phyloP scores from a whole-genome alignment of 2,888 invertebrate genomes.

The Lomographa bimaculata region DNA sequence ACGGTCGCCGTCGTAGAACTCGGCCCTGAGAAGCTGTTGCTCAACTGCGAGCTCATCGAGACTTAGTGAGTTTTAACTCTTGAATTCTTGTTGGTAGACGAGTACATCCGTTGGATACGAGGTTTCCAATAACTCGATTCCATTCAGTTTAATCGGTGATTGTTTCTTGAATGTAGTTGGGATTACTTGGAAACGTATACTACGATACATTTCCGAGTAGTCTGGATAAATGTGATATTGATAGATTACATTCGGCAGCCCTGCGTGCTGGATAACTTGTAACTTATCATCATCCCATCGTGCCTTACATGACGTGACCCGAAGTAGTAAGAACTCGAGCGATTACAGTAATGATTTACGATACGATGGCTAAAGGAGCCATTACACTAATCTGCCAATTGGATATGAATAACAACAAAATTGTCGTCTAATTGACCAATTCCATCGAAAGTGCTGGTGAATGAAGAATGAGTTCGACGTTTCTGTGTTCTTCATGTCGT shows the following conservation, averaged over 20 bases:
- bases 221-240: too few species aligned
- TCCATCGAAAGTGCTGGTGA: constrained; percentile 6
- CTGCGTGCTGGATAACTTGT: too few species aligned
- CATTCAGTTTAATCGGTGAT: too few species aligned
- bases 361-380: constrained; percentile 10
- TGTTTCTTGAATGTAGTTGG: too few species aligned
- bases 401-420: constrained; percentile 20
- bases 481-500: too few species aligned
- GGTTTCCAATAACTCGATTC: too few species aligned
- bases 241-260: too few species aligned
- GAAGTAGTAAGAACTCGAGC: constrained; percentile 2
- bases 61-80: constrained; percentile 91
- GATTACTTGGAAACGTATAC: too few species aligned
- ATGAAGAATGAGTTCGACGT: neutral
- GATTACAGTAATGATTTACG: constrained; percentile 14
- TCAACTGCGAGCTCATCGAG: constrained; percentile 93
- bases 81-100: neutral
- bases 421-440: constrained; percentile 19
- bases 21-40: constrained; percentile 86
- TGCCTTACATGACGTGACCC: too few species aligned
- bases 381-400: constrained; percentile 22
- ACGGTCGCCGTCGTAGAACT: constrained; percentile 93
- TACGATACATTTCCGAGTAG: too few species aligned
- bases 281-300: too few species aligned
- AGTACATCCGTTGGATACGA: too few species aligned